Percentiles rank a stretch among this genome's conserved stretches.
Conservation (phyloP, 2,797 vertebrate genomes). For the Peromyscus aztecus region DNA sequence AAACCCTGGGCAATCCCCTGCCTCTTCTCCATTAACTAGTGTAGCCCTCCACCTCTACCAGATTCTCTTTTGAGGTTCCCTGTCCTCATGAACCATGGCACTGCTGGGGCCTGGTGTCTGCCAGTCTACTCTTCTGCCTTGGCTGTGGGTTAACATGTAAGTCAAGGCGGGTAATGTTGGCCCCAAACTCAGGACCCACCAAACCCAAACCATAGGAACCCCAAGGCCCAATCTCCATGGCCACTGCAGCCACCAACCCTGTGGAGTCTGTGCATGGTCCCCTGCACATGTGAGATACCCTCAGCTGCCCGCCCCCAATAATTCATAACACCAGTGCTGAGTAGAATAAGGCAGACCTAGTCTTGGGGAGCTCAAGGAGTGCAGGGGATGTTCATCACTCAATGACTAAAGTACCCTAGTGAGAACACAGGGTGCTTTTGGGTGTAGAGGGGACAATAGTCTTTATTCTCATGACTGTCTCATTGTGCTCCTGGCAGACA, state of each 20-base stretch:
- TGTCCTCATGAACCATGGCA: not conserved
- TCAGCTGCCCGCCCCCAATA: too few relatives aligned
- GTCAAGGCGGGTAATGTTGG: not conserved
- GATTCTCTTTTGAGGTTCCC: not conserved
- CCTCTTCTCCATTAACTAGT: not conserved
- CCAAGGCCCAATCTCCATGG: not conserved
- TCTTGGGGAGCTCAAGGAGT: accelerated
- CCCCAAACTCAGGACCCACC: not conserved
- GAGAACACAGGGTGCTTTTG: not conserved
- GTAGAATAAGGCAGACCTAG: too few relatives aligned
- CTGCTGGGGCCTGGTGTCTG: not conserved
- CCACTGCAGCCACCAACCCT: not conserved
- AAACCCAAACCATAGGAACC: not conserved
- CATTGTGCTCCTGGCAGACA: too few relatives aligned
- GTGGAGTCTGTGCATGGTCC: too few relatives aligned
- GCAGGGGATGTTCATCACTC: not conserved
- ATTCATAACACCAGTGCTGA: not conserved
- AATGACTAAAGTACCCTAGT: accelerated
- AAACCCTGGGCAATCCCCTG: not conserved
- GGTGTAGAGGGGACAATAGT: not conserved
- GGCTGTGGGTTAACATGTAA: not conserved
- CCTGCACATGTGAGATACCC: too few relatives aligned
- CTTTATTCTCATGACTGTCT: too few relatives aligned
- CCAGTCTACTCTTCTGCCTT: not conserved
- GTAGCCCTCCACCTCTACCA: not conserved